Percentiles rank a stretch among this genome's conserved stretches.
Evolutionary conservation across 1,140 invertebrate genomes (phyloP).

Genomic region (Drosophila nannoptera): DNA sequence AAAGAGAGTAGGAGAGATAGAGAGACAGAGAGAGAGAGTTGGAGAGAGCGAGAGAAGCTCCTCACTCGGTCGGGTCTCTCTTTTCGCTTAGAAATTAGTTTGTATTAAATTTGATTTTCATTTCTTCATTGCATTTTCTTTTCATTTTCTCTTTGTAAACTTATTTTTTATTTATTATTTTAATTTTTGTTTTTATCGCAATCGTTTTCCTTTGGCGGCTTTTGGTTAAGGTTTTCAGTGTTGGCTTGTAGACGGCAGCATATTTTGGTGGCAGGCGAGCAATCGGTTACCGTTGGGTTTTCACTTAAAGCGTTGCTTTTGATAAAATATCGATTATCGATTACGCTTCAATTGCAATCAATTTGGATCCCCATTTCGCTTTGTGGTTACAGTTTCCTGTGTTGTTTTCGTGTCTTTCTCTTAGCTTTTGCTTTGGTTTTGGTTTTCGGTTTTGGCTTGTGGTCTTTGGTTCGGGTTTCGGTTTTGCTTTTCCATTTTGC

Average conservation of each 20-base stretch:
- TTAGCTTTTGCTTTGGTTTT: slow-evolving; percentile 41
- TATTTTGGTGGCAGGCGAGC: slow-evolving; percentile 65
- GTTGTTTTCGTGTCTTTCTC: neutral
- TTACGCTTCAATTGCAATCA: slow-evolving; percentile 45
- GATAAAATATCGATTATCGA: slow-evolving; percentile 77
- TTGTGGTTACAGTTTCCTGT: neutral
- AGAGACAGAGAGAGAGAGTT: slow-evolving; percentile 30
- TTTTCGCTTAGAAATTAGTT: slow-evolving; percentile 39
- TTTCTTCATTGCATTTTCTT: slow-evolving; percentile 19
- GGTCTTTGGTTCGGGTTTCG: neutral
- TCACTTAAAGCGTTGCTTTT: slow-evolving; percentile 51
- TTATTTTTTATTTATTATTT: slow-evolving; percentile 12
- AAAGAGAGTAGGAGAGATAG: slow-evolving; percentile 21
- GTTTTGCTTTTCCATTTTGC: slow-evolving; percentile 6
- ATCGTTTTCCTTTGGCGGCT: no score
- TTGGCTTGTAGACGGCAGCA: slow-evolving; percentile 57
- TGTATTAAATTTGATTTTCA: slow-evolving; percentile 71
- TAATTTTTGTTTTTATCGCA: neutral
- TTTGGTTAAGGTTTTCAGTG: no score
- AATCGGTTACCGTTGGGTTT: slow-evolving; percentile 55
- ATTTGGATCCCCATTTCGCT: slow-evolving; percentile 61
- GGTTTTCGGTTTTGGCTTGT: slow-evolving; percentile 45
- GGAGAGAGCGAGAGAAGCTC: slow-evolving; percentile 16
- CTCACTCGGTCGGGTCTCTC: slow-evolving; percentile 19
- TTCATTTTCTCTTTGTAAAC: neutral